Percentiles rank a stretch among this genome's conserved stretches.
These are phyloP conservation scores for Pharmacophagus antenor DNA, from an alignment of 2,888 invertebrate species.

Conservation along the genomic window DNA sequence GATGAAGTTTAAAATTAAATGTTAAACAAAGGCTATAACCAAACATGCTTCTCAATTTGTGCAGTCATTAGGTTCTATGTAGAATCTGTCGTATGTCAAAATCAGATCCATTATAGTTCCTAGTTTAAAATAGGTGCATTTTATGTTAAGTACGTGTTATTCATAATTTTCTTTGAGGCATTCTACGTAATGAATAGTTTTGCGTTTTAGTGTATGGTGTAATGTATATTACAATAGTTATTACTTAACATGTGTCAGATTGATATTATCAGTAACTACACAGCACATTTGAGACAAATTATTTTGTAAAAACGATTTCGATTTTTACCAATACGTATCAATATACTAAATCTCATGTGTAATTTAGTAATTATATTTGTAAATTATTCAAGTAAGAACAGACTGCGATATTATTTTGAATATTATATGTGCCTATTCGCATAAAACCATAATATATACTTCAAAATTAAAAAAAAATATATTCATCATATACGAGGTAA, in stretches of 20 bases:
- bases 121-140: constrained; percentile 74
- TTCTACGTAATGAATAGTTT: constrained; percentile 38
- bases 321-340: neutral
- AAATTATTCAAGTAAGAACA: neutral
- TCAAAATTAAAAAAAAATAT: neutral
- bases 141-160: constrained; percentile 52
- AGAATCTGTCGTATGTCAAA: constrained; percentile 20
- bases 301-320: neutral
- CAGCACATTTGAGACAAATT: constrained; percentile 8
- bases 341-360: constrained; percentile 3
- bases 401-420: neutral
- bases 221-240: constrained; percentile 38
- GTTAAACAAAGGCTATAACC: neutral
- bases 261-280: neutral
- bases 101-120: constrained; percentile 58
- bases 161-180: constrained; percentile 45
- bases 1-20: constrained; percentile 1
- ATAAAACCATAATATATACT: neutral
- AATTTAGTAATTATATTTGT: neutral
- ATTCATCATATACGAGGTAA: neutral
- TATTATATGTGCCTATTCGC: no score
- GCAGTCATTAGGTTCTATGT: constrained; percentile 5
- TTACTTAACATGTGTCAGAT: constrained; percentile 35
- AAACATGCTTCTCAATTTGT: constrained; percentile 5
- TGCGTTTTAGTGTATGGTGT: constrained; percentile 40